A percentile compares a stretch with the other conserved stretches of the same genome.
Evolutionary conservation across 2,797 vertebrate species (phyloP).

Genomic region (Merluccius polli): DNA sequence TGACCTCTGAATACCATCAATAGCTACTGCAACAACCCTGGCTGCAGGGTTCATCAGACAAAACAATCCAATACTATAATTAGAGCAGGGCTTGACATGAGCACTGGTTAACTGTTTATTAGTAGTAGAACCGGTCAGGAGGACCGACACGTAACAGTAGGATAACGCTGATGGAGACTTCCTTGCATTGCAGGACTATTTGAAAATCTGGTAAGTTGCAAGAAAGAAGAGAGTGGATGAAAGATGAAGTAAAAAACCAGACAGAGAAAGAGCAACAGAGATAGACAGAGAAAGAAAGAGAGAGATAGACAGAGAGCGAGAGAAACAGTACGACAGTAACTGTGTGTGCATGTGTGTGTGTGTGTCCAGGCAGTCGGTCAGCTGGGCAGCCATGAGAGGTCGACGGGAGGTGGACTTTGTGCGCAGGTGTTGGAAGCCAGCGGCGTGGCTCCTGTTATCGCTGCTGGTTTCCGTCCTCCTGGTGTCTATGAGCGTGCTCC

Average conservation of each 20-base stretch:
- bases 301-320: too few relatives aligned
- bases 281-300: not conserved
- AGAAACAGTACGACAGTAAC: not conserved
- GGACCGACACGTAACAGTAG: not conserved
- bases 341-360: conserved; percentile 28
- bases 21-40: conserved; percentile 32
- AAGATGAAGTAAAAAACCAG: not conserved
- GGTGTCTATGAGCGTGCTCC: conserved; percentile 65
- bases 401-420: conserved; percentile 54
- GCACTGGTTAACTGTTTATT: not conserved
- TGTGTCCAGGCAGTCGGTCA: conserved; percentile 53
- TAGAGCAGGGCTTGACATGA: conserved; percentile 28
- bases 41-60: conserved; percentile 44
- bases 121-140: not conserved
- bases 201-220: not conserved
- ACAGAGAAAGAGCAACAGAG: not conserved
- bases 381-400: conserved; percentile 68
- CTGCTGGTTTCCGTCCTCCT: conserved; percentile 67
- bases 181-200: not conserved
- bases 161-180: not conserved
- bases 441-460: conserved; percentile 60
- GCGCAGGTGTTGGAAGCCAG: conserved; percentile 59
- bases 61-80: conserved; percentile 57
- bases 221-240: not conserved
- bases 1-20: conserved; percentile 43